phyloP scores from a whole-genome alignment of 1,140 invertebrate genomes.

The Aphis craccivora region DNA sequence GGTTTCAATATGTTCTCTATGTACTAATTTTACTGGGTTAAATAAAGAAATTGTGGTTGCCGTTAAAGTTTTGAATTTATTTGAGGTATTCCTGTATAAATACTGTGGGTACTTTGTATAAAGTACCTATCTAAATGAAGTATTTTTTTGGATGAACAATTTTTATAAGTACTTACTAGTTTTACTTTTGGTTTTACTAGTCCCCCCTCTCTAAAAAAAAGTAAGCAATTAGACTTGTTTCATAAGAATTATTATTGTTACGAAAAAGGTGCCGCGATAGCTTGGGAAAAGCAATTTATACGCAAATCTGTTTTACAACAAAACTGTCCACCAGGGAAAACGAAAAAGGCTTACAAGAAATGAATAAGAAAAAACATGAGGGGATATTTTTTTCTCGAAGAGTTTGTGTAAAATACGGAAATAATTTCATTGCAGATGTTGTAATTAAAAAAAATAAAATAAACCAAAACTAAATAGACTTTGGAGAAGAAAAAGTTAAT shows the following conservation, averaged over 20 bases:
- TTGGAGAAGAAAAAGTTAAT: conserved; percentile 42
- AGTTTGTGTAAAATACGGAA: conserved; percentile 48
- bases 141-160: conserved; percentile 13
- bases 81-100: not conserved
- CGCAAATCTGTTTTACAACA: conserved; percentile 58
- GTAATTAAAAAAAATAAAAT: conserved; percentile 53
- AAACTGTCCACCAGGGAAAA: conserved; percentile 58
- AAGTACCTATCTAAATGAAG: not conserved
- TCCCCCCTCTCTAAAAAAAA: not conserved
- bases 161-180: not conserved
- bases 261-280: conserved; percentile 43
- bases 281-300: conserved; percentile 56
- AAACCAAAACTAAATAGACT: conserved; percentile 19
- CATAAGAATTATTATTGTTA: conserved; percentile 55
- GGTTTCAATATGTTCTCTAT: not conserved
- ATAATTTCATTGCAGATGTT: conserved; percentile 53
- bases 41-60: not conserved
- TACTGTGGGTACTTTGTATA: not conserved
- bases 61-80: not conserved
- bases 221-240: conserved; percentile 54
- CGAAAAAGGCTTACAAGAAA: conserved; percentile 55
- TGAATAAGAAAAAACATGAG: conserved; percentile 12
- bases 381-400: conserved; percentile 28
- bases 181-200: not conserved
- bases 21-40: not conserved